phyloP scores from a whole-genome alignment of 2,888 invertebrate genomes.

The Erebia aethiops region DNA sequence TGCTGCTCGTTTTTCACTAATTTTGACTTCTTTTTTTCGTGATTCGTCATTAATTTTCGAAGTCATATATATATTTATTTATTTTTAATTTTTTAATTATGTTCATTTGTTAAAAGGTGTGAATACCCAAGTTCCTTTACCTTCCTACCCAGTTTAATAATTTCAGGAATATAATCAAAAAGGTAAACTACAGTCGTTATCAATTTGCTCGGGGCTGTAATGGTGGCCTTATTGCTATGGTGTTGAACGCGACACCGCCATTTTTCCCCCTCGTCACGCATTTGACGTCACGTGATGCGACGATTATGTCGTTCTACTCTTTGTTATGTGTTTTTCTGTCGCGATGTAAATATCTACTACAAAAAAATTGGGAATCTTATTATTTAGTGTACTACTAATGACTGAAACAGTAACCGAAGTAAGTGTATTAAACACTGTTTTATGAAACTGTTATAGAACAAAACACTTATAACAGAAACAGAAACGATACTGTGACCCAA shows the following conservation, averaged over 20 bases:
- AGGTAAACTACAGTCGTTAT: conserved; percentile 23
- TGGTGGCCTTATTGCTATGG: conserved; percentile 30
- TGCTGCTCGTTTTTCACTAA: no score
- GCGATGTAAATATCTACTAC: neutral
- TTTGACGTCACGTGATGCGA: conserved; percentile 37
- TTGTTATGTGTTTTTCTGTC: conserved; percentile 11
- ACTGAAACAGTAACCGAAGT: no score
- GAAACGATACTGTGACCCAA: no score
- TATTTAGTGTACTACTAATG: no score
- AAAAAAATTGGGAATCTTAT: no score
- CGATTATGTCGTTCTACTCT: conserved; percentile 32
- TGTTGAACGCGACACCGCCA: conserved; percentile 31
- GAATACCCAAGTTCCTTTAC: neutral
- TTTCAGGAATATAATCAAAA: conserved; percentile 18
- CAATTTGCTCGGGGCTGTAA: conserved; percentile 27
- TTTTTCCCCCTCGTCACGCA: conserved; percentile 34
- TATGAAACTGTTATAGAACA: no score
- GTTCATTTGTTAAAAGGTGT: neutral
- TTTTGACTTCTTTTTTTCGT: no score
- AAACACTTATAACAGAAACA: no score
- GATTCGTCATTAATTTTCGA: no score
- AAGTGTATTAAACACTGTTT: no score
- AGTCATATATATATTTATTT: no score
- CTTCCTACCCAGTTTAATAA: conserved; percentile 1
- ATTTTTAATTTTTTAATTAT: no score